These are phyloP conservation scores for Bothrops alternatus DNA, from an alignment of 2,797 vertebrate genomes.

Conservation along the genomic window DNA sequence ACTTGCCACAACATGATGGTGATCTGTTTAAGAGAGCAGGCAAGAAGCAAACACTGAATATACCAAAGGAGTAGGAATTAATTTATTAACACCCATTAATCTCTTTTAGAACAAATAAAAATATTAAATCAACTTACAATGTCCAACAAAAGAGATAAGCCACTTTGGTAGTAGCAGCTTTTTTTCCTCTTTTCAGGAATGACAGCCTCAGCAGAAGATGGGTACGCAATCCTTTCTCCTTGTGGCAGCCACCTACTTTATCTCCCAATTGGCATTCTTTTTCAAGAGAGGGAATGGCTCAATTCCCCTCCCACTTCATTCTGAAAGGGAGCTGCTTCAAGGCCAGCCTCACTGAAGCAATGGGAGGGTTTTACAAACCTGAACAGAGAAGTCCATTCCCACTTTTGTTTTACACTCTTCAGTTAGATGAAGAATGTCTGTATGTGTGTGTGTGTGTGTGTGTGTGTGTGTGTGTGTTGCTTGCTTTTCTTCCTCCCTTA, in stretches of 20 bases:
- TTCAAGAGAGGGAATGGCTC: background rate
- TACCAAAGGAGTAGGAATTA: background rate
- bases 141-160: background rate
- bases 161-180: background rate
- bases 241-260: background rate
- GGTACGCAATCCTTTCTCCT: background rate
- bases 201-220: background rate
- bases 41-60: background rate
- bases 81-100: background rate
- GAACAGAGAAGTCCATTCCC: background rate
- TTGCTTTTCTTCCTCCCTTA: background rate
- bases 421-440: background rate
- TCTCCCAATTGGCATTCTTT: background rate
- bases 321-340: background rate
- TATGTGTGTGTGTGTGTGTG: too few species aligned
- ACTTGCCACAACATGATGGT: background rate
- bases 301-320: background rate
- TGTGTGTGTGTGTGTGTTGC: background rate
- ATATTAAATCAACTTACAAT: background rate
- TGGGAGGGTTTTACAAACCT: background rate
- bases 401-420: background rate
- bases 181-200: background rate
- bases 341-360: background rate
- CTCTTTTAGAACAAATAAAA: background rate
- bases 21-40: background rate